These are phyloP conservation scores for Prochilodus magdalenae DNA, from an alignment of 2,113 vertebrate genomes.

Conservation along the genomic window DNA sequence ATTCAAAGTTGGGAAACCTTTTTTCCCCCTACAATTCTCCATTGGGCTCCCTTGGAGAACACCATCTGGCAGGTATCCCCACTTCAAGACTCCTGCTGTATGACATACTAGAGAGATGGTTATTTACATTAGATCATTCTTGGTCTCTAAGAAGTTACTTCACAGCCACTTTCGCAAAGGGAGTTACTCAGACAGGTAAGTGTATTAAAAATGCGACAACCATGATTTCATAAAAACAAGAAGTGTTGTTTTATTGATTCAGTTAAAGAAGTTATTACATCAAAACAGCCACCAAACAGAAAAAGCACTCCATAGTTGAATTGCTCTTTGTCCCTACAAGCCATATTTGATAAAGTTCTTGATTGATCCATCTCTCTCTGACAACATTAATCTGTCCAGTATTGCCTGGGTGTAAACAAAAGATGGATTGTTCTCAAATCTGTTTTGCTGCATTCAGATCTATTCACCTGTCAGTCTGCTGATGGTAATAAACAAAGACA, in stretches of 20 bases:
- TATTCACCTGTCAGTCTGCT: constrained; percentile 54
- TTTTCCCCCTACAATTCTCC: too few species aligned
- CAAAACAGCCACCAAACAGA: not conserved
- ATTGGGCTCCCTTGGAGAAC: too few species aligned
- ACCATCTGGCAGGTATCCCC: too few species aligned
- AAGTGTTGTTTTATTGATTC: constrained; percentile 1
- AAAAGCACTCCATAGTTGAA: not conserved
- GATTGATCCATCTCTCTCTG: constrained; percentile 36
- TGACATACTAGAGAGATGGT: not conserved
- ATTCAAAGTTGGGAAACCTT: too few species aligned
- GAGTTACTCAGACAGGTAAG: not conserved
- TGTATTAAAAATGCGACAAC: not conserved
- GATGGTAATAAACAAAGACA: constrained; percentile 47
- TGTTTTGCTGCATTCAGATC: constrained; percentile 31
- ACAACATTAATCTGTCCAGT: constrained; percentile 46
- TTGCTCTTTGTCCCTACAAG: constrained; percentile 16
- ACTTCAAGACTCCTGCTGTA: too few species aligned
- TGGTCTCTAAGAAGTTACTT: not conserved
- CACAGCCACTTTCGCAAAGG: not conserved
- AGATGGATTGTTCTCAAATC: constrained; percentile 31
- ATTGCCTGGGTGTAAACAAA: constrained; percentile 41
- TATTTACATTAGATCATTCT: not conserved
- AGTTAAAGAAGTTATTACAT: not conserved
- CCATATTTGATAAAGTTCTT: constrained; percentile 45
- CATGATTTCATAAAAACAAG: not conserved